A percentile compares a stretch with the other conserved stretches of the same genome.
phyloP scores from a whole-genome alignment of 2,888 invertebrate species.

The Tigriopus californicus region DNA sequence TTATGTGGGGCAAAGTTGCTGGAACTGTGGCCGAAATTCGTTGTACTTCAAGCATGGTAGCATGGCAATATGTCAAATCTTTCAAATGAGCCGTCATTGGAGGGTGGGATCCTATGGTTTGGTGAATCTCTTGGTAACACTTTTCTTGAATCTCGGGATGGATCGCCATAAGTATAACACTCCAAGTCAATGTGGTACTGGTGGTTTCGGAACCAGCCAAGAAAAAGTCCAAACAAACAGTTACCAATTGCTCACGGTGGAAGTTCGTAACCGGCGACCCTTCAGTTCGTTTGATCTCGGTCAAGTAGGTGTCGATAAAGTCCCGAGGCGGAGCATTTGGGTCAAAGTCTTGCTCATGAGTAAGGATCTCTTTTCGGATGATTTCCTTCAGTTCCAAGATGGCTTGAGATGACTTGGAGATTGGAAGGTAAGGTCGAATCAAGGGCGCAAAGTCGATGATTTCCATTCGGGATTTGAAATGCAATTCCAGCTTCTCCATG shows the following conservation, averaged over 20 bases:
- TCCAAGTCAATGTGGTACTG: slow-evolving; percentile 7
- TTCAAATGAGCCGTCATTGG: not conserved
- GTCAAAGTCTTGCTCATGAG: not conserved
- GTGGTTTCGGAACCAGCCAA: slow-evolving; percentile 5
- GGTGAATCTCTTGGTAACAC: not conserved
- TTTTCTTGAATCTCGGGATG: slow-evolving; percentile 1
- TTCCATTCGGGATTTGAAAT: slow-evolving; percentile 1
- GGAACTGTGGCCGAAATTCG: not conserved
- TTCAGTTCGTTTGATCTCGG: not conserved
- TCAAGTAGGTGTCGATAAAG: slow-evolving; percentile 7
- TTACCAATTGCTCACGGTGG: slow-evolving; percentile 1
- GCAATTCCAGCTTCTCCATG: not conserved
- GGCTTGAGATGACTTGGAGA: not conserved
- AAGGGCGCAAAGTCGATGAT: not conserved
- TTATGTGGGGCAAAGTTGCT: not conserved
- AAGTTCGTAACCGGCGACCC: not conserved
- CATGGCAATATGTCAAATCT: not conserved
- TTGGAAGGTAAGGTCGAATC: not conserved
- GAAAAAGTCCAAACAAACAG: slow-evolving; percentile 4
- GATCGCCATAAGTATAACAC: not conserved
- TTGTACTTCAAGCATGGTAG: slow-evolving; percentile 9
- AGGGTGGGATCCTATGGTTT: not conserved
- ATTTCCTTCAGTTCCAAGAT: slow-evolving; percentile 8
- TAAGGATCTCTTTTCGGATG: not conserved
- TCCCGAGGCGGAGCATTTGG: not conserved